Evolutionary conservation across 2,113 vertebrate genomes (phyloP).

Genomic region (Hirundichthys speculiger): DNA sequence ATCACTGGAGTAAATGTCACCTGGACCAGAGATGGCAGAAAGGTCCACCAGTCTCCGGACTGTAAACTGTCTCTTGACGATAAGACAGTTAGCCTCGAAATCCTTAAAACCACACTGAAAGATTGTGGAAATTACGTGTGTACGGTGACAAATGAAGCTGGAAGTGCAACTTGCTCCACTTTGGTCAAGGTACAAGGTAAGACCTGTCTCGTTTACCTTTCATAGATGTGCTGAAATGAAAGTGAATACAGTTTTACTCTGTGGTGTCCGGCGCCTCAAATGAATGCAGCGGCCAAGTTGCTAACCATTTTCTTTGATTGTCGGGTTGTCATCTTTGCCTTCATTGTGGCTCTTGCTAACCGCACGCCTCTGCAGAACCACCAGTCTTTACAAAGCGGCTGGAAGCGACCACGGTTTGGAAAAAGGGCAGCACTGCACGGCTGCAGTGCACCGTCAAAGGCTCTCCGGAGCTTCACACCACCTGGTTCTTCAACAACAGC

Average conservation of each 20-base stretch:
- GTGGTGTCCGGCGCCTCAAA: neutral
- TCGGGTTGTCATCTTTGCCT: constrained; percentile 21
- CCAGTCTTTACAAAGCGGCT: constrained; percentile 85
- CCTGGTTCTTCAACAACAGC: constrained; percentile 91
- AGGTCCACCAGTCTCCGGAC: constrained; percentile 87
- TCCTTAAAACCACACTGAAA: constrained; percentile 87
- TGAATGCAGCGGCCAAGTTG: neutral
- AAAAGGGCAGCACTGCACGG: constrained; percentile 83
- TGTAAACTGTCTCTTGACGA: constrained; percentile 92
- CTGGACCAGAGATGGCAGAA: constrained; percentile 89
- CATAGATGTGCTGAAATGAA: constrained; percentile 6
- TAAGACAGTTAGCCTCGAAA: constrained; percentile 88
- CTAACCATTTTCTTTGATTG: constrained; percentile 17
- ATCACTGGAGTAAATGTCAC: constrained; percentile 86
- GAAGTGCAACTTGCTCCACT: constrained; percentile 84
- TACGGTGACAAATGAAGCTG: constrained; percentile 87
- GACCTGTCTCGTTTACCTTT: constrained; percentile 51
- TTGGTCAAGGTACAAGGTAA: constrained; percentile 91
- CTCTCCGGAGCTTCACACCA: constrained; percentile 88
- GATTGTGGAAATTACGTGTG: constrained; percentile 89
- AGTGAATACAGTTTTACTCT: neutral
- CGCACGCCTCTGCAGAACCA: constrained; percentile 82
- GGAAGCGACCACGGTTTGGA: constrained; percentile 88
- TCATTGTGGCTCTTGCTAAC: constrained; percentile 24
- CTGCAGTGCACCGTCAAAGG: constrained; percentile 91